Evolutionary conservation across 1,140 invertebrate species (phyloP), one percentile per base, ranked within the genome.

Genomic region (Saccostrea echinata): DNA sequence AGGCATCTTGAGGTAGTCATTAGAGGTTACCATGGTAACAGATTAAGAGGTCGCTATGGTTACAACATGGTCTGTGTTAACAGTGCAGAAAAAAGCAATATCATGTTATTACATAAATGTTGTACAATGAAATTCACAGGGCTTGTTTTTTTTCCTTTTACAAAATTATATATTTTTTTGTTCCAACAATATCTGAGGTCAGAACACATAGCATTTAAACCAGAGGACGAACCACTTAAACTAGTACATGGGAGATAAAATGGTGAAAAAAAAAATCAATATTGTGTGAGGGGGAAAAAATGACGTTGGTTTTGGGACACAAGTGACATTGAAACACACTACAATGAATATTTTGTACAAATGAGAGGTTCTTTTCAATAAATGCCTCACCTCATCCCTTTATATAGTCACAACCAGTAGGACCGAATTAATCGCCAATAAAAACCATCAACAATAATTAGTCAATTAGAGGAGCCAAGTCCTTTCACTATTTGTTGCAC

Each of bases 1-100:
- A 76, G 68, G 68, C 68, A 76, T 76, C 68, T 76, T 76, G 68
- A 76, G 68, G 68, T 76, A 76, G 68, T 76, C 24, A 11, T 76
- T 30, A 76, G 68, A 76, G 68, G 68, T 76, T 30, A 76, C 68
- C 68, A 76, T 33, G 68, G 68, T 76, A 76, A 76, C 68, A 18
- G 3, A 16, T 76, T 24, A 76, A 30, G 68, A 76, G 68, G 68
- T 76, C 13, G 27, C 27, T 16, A 16, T 11, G 68, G 68, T 76
- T 76, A 76, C 68, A 27, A 76, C 68, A 76, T 76, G 68, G 68
- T 76, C 16, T 76, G 68, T 8, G 68, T 30, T 76, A 27, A 76
- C 68, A 76, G 68, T 76, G 68, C 68, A 76, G 68, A 76, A 76
- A 76, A 24, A 18, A 30, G 11, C 27, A 76, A 76, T 76, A 33